Conservation (phyloP, 2,113 vertebrate species). For the Plotosus lineatus region DNA sequence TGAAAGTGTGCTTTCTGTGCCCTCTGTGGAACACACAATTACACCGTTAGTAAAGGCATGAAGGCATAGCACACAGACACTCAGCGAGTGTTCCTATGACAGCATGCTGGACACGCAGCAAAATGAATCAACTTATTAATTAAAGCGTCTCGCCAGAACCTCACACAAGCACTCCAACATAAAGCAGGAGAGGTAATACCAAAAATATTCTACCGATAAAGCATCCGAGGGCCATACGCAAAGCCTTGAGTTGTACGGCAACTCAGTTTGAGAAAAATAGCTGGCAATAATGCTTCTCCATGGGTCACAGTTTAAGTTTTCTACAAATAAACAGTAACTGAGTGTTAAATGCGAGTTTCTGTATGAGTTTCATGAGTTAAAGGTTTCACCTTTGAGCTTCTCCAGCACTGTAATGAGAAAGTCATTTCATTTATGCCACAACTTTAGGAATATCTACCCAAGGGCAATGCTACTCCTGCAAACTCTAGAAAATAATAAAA, state of each 20-base stretch:
- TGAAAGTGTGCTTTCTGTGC: conserved; percentile 8
- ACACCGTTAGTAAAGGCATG: conserved; percentile 15
- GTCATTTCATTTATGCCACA: conserved; percentile 7
- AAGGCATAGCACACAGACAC: not conserved
- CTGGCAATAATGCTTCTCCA: not conserved
- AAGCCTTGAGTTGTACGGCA: conserved; percentile 9
- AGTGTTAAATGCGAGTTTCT: conserved; percentile 26
- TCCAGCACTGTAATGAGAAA: conserved; percentile 29
- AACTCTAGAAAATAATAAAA: conserved; percentile 16
- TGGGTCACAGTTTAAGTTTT: conserved; percentile 2
- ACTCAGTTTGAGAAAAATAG: conserved; percentile 14
- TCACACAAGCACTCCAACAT: not conserved
- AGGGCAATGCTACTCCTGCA: conserved; percentile 28
- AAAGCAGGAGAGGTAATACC: conserved; percentile 10
- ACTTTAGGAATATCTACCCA: conserved; percentile 21
- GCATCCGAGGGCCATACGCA: conserved; percentile 11
- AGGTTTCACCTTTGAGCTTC: not conserved
- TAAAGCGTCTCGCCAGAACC: conserved; percentile 7
- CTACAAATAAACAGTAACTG: conserved; percentile 9
- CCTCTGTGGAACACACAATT: conserved; percentile 13
- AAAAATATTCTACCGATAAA: conserved; percentile 22
- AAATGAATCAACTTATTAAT: conserved; percentile 43
- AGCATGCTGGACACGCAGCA: not conserved
- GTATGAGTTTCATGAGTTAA: conserved; percentile 16
- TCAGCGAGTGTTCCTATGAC: conserved; percentile 36